These are phyloP conservation scores for Egretta garzetta DNA, from an alignment of 2,113 vertebrate species.

Conservation along the genomic window DNA sequence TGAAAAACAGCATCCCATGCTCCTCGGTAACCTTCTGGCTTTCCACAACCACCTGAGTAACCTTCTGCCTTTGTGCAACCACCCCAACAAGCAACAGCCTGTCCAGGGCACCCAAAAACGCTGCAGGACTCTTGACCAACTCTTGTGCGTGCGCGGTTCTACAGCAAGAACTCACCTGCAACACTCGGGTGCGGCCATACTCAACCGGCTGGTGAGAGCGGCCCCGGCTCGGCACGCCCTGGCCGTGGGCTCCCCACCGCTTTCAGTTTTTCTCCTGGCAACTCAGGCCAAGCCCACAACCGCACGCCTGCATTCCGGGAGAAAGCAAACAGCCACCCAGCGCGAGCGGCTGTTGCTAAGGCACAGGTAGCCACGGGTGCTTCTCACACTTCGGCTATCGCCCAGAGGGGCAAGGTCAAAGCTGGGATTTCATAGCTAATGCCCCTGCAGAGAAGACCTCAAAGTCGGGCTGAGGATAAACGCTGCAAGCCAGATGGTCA, in stretches of 20 bases:
- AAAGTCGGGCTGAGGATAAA: not conserved
- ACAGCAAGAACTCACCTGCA: not conserved
- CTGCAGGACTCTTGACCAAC: fast-evolving
- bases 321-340: not conserved
- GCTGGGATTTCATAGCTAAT: not conserved
- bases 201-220: fast-evolving
- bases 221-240: not conserved
- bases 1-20: fast-evolving
- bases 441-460: not conserved
- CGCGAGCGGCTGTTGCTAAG: not conserved
- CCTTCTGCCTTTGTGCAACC: not conserved
- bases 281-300: not conserved
- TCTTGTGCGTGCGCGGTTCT: too few relatives aligned
- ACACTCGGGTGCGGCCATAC: fast-evolving
- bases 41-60: not conserved
- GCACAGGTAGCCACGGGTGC: not conserved
- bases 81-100: fast-evolving
- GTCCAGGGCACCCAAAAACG: not conserved
- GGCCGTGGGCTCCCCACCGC: fast-evolving
- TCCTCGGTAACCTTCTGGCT: not conserved
- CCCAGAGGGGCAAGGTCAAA: not conserved
- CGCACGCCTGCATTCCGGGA: not conserved
- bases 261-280: not conserved
- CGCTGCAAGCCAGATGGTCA: fast-evolving
- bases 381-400: not conserved